phyloP scores from a whole-genome alignment of 2,113 vertebrate species.

The Piprites chloris region DNA sequence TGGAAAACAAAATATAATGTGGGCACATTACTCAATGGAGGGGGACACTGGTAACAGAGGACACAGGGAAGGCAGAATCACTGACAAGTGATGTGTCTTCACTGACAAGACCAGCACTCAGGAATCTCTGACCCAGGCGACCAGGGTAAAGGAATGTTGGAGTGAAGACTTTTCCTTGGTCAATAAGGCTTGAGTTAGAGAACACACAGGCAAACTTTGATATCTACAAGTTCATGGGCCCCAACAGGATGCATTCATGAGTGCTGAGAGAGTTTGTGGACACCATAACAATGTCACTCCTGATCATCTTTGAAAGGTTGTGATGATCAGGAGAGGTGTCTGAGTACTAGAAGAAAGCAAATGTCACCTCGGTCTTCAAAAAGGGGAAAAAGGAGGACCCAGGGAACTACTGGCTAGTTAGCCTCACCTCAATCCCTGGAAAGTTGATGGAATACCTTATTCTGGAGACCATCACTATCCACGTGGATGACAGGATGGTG shows the following conservation, averaged over 20 bases:
- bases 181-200: background rate
- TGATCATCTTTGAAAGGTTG: background rate
- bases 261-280: accelerated
- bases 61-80: background rate
- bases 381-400: background rate
- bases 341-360: background rate
- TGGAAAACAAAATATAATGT: background rate
- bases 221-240: background rate
- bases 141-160: background rate
- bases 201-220: background rate
- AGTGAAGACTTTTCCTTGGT: background rate
- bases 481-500: background rate
- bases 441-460: background rate
- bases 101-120: background rate
- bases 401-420: background rate
- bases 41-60: background rate
- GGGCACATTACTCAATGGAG: background rate
- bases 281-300: accelerated
- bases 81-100: background rate
- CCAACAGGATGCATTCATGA: background rate
- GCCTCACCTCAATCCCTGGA: background rate
- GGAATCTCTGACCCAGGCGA: background rate
- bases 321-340: background rate
- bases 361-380: background rate
- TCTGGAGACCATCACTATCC: background rate